Percentiles rank a stretch among this genome's conserved stretches.
These are phyloP conservation scores for Xylocampa areola DNA, from an alignment of 2,888 invertebrate species.

Conservation along the genomic window DNA sequence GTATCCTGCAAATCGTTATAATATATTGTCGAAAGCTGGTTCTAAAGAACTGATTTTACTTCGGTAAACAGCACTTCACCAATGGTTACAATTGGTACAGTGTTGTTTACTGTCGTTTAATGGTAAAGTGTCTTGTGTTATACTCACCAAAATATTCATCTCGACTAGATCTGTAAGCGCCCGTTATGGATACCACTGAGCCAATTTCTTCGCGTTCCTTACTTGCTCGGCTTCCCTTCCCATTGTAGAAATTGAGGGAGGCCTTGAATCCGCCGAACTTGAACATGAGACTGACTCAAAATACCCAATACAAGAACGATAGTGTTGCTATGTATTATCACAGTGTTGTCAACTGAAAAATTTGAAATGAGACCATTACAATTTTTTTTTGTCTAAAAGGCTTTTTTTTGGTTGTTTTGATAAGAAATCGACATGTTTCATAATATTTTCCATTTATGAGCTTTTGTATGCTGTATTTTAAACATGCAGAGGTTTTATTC, in stretches of 20 bases:
- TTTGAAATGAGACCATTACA: slow-evolving; percentile 8
- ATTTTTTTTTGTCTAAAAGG: slow-evolving; percentile 3
- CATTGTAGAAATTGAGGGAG: slow-evolving; percentile 70
- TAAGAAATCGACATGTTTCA: slow-evolving; percentile 32
- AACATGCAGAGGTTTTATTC: too few relatives aligned
- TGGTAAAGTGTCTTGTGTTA: neutral
- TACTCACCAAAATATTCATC: slow-evolving; percentile 78
- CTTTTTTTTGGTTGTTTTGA: slow-evolving; percentile 2
- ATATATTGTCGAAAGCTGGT: neutral
- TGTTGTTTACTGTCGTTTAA: too few relatives aligned
- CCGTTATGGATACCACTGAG: slow-evolving; percentile 67
- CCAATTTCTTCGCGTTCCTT: slow-evolving; percentile 62
- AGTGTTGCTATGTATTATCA: slow-evolving; percentile 59
- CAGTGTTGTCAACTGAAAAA: slow-evolving; percentile 59
- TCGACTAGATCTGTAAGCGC: slow-evolving; percentile 76
- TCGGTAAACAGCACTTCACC: too few relatives aligned
- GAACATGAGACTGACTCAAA: slow-evolving; percentile 66
- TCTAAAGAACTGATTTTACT: too few relatives aligned
- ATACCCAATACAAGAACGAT: slow-evolving; percentile 58
- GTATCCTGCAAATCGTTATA: slow-evolving; percentile 63
- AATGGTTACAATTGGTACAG: too few relatives aligned
- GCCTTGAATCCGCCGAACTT: slow-evolving; percentile 78
- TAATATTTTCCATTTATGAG: too few relatives aligned
- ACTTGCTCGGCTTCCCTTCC: slow-evolving; percentile 34
- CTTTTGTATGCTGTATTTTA: too few relatives aligned